These are phyloP conservation scores for Zoanthus sociatus DNA, from an alignment of 92 coral and sea anemone genomes.

Conservation along the genomic window DNA sequence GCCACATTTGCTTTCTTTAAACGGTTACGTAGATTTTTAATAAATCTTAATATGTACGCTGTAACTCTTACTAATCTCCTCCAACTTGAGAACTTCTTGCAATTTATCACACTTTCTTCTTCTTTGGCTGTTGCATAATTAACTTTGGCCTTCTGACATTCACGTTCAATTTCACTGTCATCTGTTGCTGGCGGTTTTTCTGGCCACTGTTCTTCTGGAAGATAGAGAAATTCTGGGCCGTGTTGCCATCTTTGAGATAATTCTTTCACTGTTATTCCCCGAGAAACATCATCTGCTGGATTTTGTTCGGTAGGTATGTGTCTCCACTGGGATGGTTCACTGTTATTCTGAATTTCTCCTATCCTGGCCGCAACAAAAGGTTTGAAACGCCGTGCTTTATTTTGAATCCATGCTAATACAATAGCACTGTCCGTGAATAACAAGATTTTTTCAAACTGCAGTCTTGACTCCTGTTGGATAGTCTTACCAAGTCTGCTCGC, in stretches of 20 bases:
- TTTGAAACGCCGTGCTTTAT: not conserved
- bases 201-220: constrained; percentile 55
- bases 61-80: constrained; percentile 65
- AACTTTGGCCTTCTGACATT: constrained; percentile 24
- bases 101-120: constrained; percentile 38
- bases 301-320: constrained; percentile 38
- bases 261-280: constrained; percentile 44
- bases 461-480: constrained; percentile 43
- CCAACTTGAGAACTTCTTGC: constrained; percentile 66
- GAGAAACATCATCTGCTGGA: constrained; percentile 61
- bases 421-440: constrained; percentile 28
- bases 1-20: not conserved
- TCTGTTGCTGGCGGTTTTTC: constrained; percentile 34
- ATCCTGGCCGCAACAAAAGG: not conserved
- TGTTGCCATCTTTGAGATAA: constrained; percentile 51
- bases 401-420: constrained; percentile 18
- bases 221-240: constrained; percentile 53
- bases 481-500: constrained; percentile 53
- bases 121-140: constrained; percentile 11
- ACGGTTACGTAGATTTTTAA: constrained; percentile 14
- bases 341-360: constrained; percentile 40
- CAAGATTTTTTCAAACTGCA: constrained; percentile 44
- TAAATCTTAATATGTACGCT: constrained; percentile 47
- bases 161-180: constrained; percentile 3
- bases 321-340: constrained; percentile 62